Conservation (phyloP, 2,888 invertebrate genomes). For the Barypeithes pellucidus region DNA sequence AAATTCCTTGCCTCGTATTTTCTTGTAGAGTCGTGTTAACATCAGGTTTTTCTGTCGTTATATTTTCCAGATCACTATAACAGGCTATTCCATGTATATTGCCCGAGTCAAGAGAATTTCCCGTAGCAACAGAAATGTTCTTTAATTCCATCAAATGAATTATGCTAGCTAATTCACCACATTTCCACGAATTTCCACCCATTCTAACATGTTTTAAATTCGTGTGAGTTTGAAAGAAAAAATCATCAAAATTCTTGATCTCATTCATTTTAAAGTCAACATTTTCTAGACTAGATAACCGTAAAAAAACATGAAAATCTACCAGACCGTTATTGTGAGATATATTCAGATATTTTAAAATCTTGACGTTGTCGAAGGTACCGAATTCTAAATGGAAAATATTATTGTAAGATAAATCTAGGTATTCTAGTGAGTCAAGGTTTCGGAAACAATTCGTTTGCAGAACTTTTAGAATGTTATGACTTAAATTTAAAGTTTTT, state of each 20-base stretch:
- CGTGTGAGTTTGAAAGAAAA: conserved; percentile 14
- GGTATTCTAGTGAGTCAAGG: background rate
- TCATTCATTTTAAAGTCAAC: background rate
- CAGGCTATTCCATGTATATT: conserved; percentile 25
- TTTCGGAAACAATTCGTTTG: background rate
- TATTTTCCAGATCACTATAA: background rate
- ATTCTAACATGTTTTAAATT: conserved; percentile 2
- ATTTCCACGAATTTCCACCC: conserved; percentile 14
- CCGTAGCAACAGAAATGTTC: conserved; percentile 4
- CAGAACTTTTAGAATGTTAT: conserved; percentile 2
- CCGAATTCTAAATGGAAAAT: conserved; percentile 14
- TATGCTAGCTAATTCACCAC: conserved; percentile 10
- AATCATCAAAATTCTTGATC: conserved; percentile 11
- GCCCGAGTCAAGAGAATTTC: background rate
- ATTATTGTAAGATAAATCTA: conserved; percentile 19
- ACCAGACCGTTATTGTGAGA: background rate
- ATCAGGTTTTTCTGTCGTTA: background rate
- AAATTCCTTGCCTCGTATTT: background rate
- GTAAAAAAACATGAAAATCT: conserved; percentile 12
- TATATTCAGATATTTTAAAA: conserved; percentile 18
- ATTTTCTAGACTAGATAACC: background rate
- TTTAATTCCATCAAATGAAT: conserved; percentile 11
- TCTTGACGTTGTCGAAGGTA: background rate
- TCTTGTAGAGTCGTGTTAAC: background rate
- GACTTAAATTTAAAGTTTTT: conserved; percentile 8